These are phyloP conservation scores for Athetis lepigone DNA, from an alignment of 2,888 invertebrate species.

Conservation along the genomic window DNA sequence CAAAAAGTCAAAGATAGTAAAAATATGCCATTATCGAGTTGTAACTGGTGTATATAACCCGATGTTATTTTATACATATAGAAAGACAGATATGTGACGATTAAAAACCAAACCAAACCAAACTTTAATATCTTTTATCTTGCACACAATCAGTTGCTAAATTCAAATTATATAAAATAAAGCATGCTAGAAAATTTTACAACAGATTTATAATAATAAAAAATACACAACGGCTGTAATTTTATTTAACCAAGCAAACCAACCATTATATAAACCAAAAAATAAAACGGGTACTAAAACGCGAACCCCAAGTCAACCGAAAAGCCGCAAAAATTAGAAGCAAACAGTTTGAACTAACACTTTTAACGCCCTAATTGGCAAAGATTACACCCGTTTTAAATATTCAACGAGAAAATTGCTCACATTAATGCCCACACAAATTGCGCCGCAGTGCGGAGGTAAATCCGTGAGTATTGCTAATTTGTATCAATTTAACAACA, in stretches of 20 bases:
- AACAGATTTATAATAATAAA: neutral
- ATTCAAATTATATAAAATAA: no score
- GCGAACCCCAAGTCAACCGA: constrained; percentile 10
- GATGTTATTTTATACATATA: no score
- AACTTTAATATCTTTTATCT: no score
- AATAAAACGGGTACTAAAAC: constrained; percentile 1
- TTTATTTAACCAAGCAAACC: neutral
- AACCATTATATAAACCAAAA: constrained; percentile 12
- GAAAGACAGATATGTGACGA: no score
- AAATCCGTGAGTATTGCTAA: constrained; percentile 58
- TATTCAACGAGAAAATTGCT: constrained; percentile 60
- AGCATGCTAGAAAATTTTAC: no score
- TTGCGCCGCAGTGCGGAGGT: constrained; percentile 60
- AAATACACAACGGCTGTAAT: constrained; percentile 1
- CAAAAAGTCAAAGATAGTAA: no score
- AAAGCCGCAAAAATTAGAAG: constrained; percentile 46
- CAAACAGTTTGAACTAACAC: constrained; percentile 52
- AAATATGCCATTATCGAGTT: no score
- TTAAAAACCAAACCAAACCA: no score
- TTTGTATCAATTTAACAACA: constrained; percentile 60
- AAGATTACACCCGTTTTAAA: constrained; percentile 59
- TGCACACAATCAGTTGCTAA: no score
- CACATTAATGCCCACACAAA: constrained; percentile 58
- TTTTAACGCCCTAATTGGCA: constrained; percentile 55
- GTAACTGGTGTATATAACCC: no score